These are phyloP conservation scores for Tychaedon coryphoeus DNA, from an alignment of 2,113 vertebrate species.

Conservation along the genomic window DNA sequence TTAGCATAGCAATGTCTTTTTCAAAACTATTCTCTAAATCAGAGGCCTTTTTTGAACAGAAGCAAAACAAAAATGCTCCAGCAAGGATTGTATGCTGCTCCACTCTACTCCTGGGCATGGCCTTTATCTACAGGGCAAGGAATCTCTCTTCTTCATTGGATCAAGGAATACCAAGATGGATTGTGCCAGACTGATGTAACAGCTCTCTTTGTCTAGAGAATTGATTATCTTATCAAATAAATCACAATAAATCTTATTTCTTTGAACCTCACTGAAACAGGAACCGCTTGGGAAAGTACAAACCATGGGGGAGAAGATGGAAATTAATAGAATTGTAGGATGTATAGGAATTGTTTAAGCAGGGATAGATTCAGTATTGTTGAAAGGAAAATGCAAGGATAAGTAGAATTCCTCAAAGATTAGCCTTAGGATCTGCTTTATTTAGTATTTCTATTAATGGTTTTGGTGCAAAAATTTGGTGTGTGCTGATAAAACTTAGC, in stretches of 20 bases:
- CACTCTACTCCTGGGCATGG: background rate
- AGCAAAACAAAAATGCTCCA: background rate
- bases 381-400: background rate
- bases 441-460: conserved; percentile 18
- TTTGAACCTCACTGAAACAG: background rate
- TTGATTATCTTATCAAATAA: background rate
- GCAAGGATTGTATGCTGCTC: background rate
- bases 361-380: background rate
- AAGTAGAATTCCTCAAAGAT: conserved; percentile 34
- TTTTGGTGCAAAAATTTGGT: conserved; percentile 47
- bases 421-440: conserved; percentile 4
- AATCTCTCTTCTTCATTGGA: background rate
- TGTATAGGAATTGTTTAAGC: background rate
- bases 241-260: background rate
- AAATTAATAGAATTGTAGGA: background rate
- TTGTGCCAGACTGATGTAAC: background rate
- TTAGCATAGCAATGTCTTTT: background rate
- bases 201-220: background rate
- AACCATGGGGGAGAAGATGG: background rate
- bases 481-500: conserved; percentile 30
- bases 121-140: background rate
- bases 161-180: background rate
- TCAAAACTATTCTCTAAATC: background rate
- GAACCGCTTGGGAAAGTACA: background rate
- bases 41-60: background rate